Conservation (phyloP, 2,797 vertebrate genomes). For the Rhinichthys osculus region DNA sequence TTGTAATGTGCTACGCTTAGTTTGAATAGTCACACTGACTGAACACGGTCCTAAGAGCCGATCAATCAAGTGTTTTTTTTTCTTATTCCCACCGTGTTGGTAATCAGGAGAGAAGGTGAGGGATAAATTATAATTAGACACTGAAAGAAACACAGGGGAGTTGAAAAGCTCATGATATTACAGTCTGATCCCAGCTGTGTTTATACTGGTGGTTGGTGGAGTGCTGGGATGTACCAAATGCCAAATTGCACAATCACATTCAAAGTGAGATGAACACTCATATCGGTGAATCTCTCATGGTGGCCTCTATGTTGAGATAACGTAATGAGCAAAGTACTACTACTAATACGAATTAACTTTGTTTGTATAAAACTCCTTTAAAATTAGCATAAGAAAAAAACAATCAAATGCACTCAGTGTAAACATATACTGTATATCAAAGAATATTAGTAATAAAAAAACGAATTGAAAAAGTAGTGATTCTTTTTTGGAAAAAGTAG, state of each 20-base stretch:
- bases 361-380: background rate
- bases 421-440: no score
- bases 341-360: background rate
- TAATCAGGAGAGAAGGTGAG: conserved; percentile 24
- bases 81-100: conserved; percentile 2
- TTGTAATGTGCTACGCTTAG: conserved; percentile 23
- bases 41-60: conserved; percentile 13
- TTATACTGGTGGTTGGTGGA: background rate
- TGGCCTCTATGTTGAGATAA: background rate
- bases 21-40: conserved; percentile 29
- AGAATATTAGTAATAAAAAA: background rate
- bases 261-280: background rate
- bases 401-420: background rate
- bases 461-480: background rate
- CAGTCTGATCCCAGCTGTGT: background rate
- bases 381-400: background rate
- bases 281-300: background rate
- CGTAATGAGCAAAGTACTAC: background rate
- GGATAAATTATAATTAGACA: conserved; percentile 18
- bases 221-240: conserved; percentile 5
- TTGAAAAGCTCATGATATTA: background rate
- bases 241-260: background rate
- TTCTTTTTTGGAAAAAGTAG: no score
- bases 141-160: background rate
- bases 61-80: conserved; percentile 35